Evolutionary conservation across 2,888 invertebrate genomes (phyloP).

Genomic region (Kryphioiulus occultus): DNA sequence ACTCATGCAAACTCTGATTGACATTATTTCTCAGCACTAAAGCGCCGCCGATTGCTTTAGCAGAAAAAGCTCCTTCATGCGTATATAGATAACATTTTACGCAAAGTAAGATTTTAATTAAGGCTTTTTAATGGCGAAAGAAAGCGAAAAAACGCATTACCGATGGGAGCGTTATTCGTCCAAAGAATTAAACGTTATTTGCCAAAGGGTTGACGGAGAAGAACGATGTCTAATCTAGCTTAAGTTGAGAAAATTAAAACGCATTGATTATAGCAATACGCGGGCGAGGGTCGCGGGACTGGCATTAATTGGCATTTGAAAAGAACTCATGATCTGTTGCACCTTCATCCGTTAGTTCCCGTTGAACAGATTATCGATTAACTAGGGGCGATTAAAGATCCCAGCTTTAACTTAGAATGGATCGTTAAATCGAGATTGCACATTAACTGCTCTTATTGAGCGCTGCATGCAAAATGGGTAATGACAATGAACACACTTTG

Average conservation of each 20-base stretch:
- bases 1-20: conserved; percentile 24
- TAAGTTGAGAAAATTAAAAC: conserved; percentile 2
- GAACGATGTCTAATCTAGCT: not conserved
- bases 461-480: no score
- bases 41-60: not conserved
- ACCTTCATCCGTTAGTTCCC: not conserved
- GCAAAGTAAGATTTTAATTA: conserved; percentile 26
- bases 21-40: not conserved
- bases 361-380: not conserved
- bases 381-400: not conserved
- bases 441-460: no score
- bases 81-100: not conserved
- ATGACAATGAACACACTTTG: no score
- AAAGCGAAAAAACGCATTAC: not conserved
- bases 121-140: conserved; percentile 1
- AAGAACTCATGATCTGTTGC: not conserved
- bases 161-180: not conserved
- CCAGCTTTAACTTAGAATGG: no score
- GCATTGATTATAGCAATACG: not conserved
- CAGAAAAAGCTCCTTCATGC: not conserved
- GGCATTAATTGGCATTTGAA: not conserved
- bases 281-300: not conserved
- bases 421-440: no score
- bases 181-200: not conserved
- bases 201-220: not conserved